Evolutionary conservation across 2,113 vertebrate species (phyloP).

Genomic region (Thamnaconus septentrionalis): DNA sequence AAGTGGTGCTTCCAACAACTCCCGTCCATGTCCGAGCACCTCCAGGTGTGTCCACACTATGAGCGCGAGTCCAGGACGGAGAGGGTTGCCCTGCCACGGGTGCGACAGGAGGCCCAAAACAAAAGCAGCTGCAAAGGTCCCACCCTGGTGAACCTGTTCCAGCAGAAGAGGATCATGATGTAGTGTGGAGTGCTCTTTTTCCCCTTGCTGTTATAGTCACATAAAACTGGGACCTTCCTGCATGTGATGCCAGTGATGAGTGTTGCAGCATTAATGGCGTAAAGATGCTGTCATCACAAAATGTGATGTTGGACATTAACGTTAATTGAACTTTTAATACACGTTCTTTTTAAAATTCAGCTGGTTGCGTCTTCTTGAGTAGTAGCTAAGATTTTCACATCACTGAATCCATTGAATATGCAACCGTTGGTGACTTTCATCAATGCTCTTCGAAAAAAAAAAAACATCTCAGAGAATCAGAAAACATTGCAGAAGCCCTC

Average conservation of each 20-base stretch:
- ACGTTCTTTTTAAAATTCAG: no score
- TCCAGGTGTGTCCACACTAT: constrained; percentile 87
- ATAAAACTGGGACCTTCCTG: neutral
- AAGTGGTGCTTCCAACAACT: constrained; percentile 78
- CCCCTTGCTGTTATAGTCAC: neutral
- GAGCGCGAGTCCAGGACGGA: constrained; percentile 76
- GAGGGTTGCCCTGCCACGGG: constrained; percentile 77
- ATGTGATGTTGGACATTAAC: no score
- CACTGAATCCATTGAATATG: no score
- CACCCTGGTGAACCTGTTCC: constrained; percentile 54
- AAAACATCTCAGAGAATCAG: no score
- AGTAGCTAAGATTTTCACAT: no score
- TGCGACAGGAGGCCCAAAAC: constrained; percentile 33
- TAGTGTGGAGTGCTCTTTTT: constrained; percentile 10
- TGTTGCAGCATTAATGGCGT: no score
- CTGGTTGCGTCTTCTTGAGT: no score
- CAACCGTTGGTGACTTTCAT: no score
- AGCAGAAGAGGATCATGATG: constrained; percentile 53
- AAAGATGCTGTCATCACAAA: no score
- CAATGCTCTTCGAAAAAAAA: no score
- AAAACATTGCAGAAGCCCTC: no score
- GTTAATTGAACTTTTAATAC: no score
- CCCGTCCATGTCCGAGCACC: constrained; percentile 84
- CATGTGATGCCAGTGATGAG: neutral
- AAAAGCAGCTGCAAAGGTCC: constrained; percentile 30